Evolutionary conservation across 2,888 invertebrate genomes (phyloP).

Genomic region (Mythimna impura): DNA sequence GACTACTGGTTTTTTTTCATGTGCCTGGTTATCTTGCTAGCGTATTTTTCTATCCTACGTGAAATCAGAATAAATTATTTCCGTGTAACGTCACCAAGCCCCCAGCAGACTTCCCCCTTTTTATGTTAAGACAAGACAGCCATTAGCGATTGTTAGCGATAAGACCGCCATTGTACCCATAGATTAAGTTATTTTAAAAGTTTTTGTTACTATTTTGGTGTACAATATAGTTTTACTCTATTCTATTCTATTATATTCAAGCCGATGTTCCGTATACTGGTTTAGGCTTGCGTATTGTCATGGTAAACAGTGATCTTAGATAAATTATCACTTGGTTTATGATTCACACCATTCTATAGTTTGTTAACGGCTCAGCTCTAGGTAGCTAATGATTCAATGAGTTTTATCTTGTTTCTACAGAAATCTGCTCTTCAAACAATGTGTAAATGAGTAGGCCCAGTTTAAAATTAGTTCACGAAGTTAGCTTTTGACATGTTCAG

Average conservation of each 20-base stretch:
- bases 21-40: not conserved
- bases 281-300: conserved; percentile 6
- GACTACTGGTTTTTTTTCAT: not conserved
- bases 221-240: no score
- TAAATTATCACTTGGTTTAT: conserved; percentile 20
- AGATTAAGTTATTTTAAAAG: no score
- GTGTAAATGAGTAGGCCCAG: not conserved
- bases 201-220: no score
- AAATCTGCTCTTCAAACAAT: conserved; percentile 27
- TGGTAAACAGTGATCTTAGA: conserved; percentile 15
- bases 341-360: conserved; percentile 30
- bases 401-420: conserved; percentile 15
- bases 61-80: not conserved
- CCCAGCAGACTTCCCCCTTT: no score
- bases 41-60: conserved; percentile 9
- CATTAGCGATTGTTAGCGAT: no score
- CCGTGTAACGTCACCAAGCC: not conserved
- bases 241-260: no score
- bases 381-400: conserved; percentile 11
- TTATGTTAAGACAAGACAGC: no score
- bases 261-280: conserved; percentile 2
- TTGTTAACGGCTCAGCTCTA: conserved; percentile 13
- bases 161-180: no score
- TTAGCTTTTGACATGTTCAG: conserved; percentile 21
- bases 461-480: not conserved